A percentile compares a stretch with the other conserved stretches of the same genome.
phyloP scores from a whole-genome alignment of 2,113 vertebrate species.

The Thunnus thynnus region DNA sequence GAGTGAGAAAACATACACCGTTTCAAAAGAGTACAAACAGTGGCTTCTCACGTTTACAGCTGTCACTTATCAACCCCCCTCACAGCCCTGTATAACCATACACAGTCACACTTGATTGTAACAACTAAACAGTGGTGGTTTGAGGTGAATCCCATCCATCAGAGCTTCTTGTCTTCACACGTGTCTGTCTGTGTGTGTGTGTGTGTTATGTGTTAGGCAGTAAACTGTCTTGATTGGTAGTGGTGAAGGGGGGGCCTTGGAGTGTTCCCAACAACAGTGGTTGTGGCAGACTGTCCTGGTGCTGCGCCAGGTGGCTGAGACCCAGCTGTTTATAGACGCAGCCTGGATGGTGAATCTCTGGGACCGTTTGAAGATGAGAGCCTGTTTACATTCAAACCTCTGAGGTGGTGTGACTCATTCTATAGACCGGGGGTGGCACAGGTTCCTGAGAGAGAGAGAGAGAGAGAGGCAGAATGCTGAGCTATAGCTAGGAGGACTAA shows the following conservation, averaged over 20 bases:
- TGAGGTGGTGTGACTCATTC: slow-evolving; percentile 60
- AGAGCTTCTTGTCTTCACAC: slow-evolving; percentile 58
- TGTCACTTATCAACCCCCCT: slow-evolving; percentile 41
- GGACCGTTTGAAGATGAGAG: slow-evolving; percentile 61
- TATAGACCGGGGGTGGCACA: not conserved
- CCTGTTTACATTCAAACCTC: slow-evolving; percentile 78
- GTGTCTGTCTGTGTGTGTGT: slow-evolving; percentile 57
- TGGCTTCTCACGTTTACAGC: slow-evolving; percentile 66
- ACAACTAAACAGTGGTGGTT: slow-evolving; percentile 55
- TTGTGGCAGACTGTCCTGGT: slow-evolving; percentile 44
- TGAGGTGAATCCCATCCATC: slow-evolving; percentile 39
- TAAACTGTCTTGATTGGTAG: slow-evolving; percentile 55
- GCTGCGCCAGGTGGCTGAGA: slow-evolving; percentile 63
- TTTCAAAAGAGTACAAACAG: slow-evolving; percentile 67
- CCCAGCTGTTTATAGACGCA: slow-evolving; percentile 68
- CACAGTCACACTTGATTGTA: slow-evolving; percentile 58
- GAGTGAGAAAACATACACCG: slow-evolving; percentile 61
- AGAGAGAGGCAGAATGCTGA: slow-evolving; percentile 7
- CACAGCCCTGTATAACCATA: slow-evolving; percentile 6
- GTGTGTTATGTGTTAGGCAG: slow-evolving; percentile 35
- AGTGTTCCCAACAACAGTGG: slow-evolving; percentile 27
- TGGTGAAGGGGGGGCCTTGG: slow-evolving; percentile 24
- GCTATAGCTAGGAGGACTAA: slow-evolving; percentile 35
- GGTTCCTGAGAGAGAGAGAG: slow-evolving; percentile 21
- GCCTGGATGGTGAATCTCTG: slow-evolving; percentile 44